These are phyloP conservation scores for Micropoecilia bifurca DNA, from an alignment of 2,797 vertebrate genomes.

Conservation along the genomic window DNA sequence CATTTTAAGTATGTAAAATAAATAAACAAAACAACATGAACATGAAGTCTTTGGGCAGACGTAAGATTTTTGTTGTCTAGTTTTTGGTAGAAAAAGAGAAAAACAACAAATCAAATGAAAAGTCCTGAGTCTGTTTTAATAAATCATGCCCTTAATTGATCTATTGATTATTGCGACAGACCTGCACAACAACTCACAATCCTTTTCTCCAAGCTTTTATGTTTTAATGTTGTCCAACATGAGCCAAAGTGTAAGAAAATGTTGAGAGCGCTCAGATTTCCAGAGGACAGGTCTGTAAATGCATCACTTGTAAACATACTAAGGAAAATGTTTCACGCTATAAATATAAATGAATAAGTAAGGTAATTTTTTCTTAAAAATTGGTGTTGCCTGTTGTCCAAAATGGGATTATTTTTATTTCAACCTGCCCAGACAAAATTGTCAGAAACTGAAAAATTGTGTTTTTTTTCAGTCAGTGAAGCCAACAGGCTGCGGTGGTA, in stretches of 20 bases:
- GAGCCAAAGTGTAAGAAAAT: background rate
- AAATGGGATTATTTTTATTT: background rate
- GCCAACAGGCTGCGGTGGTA: background rate
- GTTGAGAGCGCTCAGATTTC: background rate
- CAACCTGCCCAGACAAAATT: background rate
- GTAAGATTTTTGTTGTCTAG: too few relatives aligned
- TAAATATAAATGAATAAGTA: background rate
- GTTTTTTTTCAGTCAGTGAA: background rate
- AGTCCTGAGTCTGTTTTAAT: too few relatives aligned
- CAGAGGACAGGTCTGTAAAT: background rate
- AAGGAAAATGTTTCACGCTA: background rate
- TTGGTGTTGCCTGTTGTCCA: background rate
- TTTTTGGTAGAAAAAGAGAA: too few relatives aligned
- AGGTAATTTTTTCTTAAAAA: background rate
- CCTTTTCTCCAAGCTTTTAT: too few relatives aligned
- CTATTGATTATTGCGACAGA: too few relatives aligned
- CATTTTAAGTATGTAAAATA: too few relatives aligned
- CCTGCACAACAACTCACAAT: too few relatives aligned
- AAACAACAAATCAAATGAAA: too few relatives aligned
- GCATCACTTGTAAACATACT: background rate
- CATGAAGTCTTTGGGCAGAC: too few relatives aligned
- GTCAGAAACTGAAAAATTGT: background rate
- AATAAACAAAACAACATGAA: too few relatives aligned
- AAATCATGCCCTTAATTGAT: too few relatives aligned
- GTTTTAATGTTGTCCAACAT: background rate